Base-by-base conservation (phyloP, 2,888 invertebrate species). In the Eupsilia transversa region DNA sequence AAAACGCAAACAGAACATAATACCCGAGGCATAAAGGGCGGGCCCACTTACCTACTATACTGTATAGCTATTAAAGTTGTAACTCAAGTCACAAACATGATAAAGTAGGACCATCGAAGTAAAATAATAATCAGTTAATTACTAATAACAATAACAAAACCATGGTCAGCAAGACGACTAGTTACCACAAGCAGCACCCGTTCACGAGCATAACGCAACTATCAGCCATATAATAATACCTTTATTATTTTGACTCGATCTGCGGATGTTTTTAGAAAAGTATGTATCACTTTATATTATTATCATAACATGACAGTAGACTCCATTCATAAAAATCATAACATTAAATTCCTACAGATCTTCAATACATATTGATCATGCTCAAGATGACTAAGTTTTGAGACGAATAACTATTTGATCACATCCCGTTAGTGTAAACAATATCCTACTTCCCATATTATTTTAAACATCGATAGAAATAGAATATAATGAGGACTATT, bases 401-500 rank as follows among this genome's bases (percentile, higher is more conserved):
- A 43, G 41, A 72, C 30, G 33, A 2, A 33, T 27, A 41, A 41
- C 23, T 38, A 41, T 56, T 38, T 30, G 9, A 41, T 61, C 46
- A 27, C 70, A 79, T 49, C 46, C n/a, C 30, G 23, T 61, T 33
- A 38, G 7, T 2, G 7, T 43, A 20, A 3, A n/a, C 17, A 46
- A 74, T 61, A 63, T 30, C 52, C 43, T 9, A 68, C 41, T 78
- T 69, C 6, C 27, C 7, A n/a, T 54, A 43, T 75, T 69, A 43
- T 59, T 41, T 17, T 49, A 49, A 70, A 27, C 20, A 35, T 33
- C 27, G 52, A 43, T 64, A 54, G 65, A 74, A 76, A 54, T 80
- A 61, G 59, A 71, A 79, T 30, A 71, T 54, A 72, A 54, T 38
- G n/a, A 76, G 33, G 17, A 17, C 17, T 61, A 60, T 54, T 54